phyloP scores from a whole-genome alignment of 30 jellyfish, hydroid and myxozoan species.

The Sanderia malayensis region DNA sequence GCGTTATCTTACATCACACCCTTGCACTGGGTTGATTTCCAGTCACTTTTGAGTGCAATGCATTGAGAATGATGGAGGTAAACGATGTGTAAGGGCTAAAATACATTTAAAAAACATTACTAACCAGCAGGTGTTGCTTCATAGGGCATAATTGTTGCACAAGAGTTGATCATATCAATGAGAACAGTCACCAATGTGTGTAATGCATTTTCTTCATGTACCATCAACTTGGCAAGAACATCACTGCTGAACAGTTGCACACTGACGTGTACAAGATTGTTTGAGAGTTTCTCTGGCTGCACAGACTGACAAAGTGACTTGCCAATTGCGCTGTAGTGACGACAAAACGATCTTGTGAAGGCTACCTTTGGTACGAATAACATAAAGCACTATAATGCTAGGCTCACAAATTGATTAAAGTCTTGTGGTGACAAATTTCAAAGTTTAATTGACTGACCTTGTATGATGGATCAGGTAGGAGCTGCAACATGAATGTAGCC shows the following conservation, averaged over 20 bases:
- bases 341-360: conserved; percentile 74
- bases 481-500: conserved; percentile 73
- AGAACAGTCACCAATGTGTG: conserved; percentile 49
- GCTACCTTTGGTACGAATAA: conserved; percentile 52
- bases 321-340: conserved; percentile 65
- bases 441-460: conserved; percentile 59
- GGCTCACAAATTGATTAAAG: no score
- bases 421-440: no score
- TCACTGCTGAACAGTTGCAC: conserved; percentile 93
- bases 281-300: conserved; percentile 60
- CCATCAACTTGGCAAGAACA: conserved; percentile 74
- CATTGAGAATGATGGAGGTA: no score
- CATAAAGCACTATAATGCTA: no score
- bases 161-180: conserved; percentile 64
- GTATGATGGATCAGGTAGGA: conserved; percentile 65
- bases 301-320: conserved; percentile 51
- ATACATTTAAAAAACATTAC: no score
- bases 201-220: conserved; percentile 66
- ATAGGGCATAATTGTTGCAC: conserved; percentile 44
- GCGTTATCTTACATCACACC: no score
- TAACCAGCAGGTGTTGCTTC: no score
- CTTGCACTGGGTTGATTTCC: no score
- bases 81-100: no score
- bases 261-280: conserved; percentile 82
- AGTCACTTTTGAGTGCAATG: no score